These are phyloP conservation scores for Macrosiphum euphorbiae DNA, from an alignment of 2,888 invertebrate species.

Conservation along the genomic window DNA sequence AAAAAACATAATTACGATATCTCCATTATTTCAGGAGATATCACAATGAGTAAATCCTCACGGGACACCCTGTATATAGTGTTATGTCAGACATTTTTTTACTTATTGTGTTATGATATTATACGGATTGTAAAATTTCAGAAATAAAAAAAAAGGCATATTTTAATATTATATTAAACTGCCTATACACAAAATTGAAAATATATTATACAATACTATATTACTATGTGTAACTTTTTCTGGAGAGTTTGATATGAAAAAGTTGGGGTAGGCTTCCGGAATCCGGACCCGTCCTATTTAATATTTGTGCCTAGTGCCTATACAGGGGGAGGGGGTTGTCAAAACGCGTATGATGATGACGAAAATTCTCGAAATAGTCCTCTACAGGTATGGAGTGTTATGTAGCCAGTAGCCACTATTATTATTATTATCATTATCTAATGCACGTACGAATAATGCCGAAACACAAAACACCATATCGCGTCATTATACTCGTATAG, in stretches of 20 bases:
- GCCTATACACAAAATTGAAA: neutral
- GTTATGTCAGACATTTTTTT: too few species aligned
- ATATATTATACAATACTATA: too few species aligned
- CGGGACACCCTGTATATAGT: too few species aligned
- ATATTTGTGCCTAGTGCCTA: neutral
- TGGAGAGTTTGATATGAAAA: neutral
- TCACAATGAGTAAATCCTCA: too few species aligned
- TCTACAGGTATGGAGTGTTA: neutral
- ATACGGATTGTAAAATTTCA: too few species aligned
- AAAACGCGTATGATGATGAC: neutral
- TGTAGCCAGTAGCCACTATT: neutral
- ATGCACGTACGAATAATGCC: neutral
- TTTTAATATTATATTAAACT: neutral
- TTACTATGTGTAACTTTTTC: neutral
- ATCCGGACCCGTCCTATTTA: neutral
- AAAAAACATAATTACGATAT: too few species aligned
- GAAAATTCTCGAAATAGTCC: neutral
- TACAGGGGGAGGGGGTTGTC: neutral
- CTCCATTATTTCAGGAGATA: too few species aligned
- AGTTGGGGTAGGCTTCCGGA: neutral
- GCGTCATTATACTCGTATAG: neutral
- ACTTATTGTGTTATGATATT: too few species aligned
- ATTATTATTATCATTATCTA: neutral
- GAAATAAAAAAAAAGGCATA: too few species aligned
- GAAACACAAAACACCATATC: neutral